Evolutionary conservation across 2,113 vertebrate genomes (phyloP).

Genomic region (Notothenia coriiceps): DNA sequence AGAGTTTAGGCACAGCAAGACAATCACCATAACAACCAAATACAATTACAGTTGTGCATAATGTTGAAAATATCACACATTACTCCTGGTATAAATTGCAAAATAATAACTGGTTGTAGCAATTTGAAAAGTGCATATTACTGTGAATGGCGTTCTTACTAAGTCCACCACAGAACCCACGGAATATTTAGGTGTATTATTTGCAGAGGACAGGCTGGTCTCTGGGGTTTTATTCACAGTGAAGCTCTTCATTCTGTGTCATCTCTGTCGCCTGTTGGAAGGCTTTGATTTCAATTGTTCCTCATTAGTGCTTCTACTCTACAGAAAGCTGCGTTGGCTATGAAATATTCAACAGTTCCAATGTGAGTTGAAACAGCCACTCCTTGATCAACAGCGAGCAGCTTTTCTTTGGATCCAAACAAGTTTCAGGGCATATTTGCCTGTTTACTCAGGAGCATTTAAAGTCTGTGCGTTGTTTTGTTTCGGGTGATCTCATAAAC

Average conservation of each 20-base stretch:
- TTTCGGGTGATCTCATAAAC: slow-evolving; percentile 30
- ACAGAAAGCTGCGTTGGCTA: slow-evolving; percentile 41
- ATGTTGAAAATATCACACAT: neutral
- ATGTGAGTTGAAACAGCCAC: slow-evolving; percentile 30
- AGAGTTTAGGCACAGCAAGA: neutral
- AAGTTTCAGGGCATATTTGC: slow-evolving; percentile 32
- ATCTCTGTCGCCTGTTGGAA: slow-evolving; percentile 31
- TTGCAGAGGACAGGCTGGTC: slow-evolving; percentile 7
- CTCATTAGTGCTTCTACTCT: slow-evolving; percentile 58
- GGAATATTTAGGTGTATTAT: neutral
- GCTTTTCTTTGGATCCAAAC: slow-evolving; percentile 47
- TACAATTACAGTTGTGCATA: neutral
- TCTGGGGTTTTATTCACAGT: slow-evolving; percentile 32
- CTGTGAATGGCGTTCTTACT: neutral
- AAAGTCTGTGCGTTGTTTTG: slow-evolving; percentile 29
- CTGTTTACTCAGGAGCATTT: slow-evolving; percentile 31
- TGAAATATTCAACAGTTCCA: slow-evolving; percentile 72
- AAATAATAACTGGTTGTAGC: neutral
- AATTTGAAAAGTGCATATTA: neutral
- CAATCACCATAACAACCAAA: neutral
- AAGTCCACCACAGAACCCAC: neutral
- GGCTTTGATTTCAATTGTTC: slow-evolving; percentile 68
- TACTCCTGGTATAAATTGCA: neutral
- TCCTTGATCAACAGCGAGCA: slow-evolving; percentile 26
- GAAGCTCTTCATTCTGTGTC: slow-evolving; percentile 30